These are phyloP conservation scores for Myrmecobius fasciatus DNA, from an alignment of 2,113 vertebrate species.

Conservation along the genomic window DNA sequence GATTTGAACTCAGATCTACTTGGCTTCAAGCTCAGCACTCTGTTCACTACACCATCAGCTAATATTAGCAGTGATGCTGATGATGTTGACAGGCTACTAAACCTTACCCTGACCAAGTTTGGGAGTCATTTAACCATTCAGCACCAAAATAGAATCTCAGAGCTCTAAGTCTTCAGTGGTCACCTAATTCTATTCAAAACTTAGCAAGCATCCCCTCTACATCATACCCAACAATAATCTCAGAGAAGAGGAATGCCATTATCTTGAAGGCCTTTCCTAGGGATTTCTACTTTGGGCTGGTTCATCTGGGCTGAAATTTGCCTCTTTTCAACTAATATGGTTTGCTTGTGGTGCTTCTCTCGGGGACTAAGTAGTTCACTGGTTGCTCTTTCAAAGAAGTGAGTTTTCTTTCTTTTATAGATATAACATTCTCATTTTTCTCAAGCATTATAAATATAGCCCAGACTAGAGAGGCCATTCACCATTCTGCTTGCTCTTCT, in stretches of 20 bases:
- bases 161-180: background rate
- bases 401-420: background rate
- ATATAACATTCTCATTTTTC: background rate
- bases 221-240: background rate
- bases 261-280: background rate
- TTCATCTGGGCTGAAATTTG: background rate
- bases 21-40: background rate
- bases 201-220: background rate
- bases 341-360: background rate
- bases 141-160: background rate
- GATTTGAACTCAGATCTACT: background rate
- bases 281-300: background rate
- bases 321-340: background rate
- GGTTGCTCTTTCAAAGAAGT: background rate
- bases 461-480: background rate
- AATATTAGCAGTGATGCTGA: no score
- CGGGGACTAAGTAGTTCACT: background rate
- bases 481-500: background rate
- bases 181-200: background rate
- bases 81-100: no score
- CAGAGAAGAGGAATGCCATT: background rate
- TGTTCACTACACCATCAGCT: background rate
- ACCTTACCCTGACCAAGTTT: background rate
- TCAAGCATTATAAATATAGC: background rate
- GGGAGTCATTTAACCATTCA: background rate